These are phyloP conservation scores for Pyrgus malvae DNA, from an alignment of 2,888 invertebrate species.

Conservation along the genomic window DNA sequence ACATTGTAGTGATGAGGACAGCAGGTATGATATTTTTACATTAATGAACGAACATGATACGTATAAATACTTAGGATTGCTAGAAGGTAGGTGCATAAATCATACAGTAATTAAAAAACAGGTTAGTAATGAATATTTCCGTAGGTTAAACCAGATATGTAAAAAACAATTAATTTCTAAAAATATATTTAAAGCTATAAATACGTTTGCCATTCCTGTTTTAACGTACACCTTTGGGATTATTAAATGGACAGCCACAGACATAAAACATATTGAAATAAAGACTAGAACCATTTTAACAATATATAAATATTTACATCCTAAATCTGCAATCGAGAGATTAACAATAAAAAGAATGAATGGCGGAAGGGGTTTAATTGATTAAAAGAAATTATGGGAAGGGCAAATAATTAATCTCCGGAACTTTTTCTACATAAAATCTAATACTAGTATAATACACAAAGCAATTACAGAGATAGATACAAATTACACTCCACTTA, in stretches of 20 bases:
- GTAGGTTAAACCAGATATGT: constrained; percentile 12
- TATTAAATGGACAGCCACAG: constrained; percentile 24
- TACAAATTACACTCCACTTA: too few species aligned
- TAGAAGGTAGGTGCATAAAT: constrained; percentile 26
- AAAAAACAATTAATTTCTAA: constrained; percentile 16
- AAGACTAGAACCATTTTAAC: too few species aligned
- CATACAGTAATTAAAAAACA: constrained; percentile 20
- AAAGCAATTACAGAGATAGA: too few species aligned
- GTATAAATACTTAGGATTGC: too few species aligned
- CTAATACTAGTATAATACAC: too few species aligned
- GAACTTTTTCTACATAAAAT: too few species aligned
- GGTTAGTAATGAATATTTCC: constrained; percentile 18
- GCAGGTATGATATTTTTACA: constrained; percentile 4
- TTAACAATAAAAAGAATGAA: too few species aligned
- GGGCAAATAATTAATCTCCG: too few species aligned
- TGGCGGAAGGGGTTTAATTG: too few species aligned
- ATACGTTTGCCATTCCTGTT: constrained; percentile 25
- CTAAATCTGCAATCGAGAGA: too few species aligned
- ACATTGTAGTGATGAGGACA: constrained; percentile 4
- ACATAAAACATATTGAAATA: constrained; percentile 19
- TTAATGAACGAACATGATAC: constrained; percentile 23
- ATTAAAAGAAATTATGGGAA: too few species aligned
- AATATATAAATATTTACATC: constrained; percentile 21
- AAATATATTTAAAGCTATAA: constrained; percentile 19
- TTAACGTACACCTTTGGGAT: too few species aligned